A percentile compares a stretch with the other conserved stretches of the same genome.
phyloP scores from a whole-genome alignment of 1,140 invertebrate species.

The Cyphomyrmex costatus region DNA sequence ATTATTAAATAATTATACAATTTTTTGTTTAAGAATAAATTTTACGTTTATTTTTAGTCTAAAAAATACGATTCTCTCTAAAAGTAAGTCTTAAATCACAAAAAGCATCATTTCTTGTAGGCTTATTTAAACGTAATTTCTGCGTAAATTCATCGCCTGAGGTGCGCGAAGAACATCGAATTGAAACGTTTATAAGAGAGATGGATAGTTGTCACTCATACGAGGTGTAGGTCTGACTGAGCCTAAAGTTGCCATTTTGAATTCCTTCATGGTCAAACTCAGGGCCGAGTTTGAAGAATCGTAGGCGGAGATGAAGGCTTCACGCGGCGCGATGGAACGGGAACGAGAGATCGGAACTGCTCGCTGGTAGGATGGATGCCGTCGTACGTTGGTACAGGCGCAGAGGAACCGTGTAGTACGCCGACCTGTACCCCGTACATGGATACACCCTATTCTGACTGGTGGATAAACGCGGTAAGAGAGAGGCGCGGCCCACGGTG shows the following conservation, averaged over 20 bases:
- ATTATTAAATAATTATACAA: neutral
- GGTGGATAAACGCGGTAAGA: slow-evolving; percentile 79
- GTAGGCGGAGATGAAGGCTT: slow-evolving; percentile 86
- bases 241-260: slow-evolving; percentile 84
- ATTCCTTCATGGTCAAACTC: slow-evolving; percentile 81
- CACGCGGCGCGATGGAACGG: slow-evolving; percentile 76
- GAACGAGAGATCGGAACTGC: slow-evolving; percentile 79
- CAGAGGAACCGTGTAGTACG: slow-evolving; percentile 63
- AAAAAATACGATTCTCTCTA: neutral
- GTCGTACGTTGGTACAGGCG: slow-evolving; percentile 66
- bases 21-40: neutral
- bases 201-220: slow-evolving; percentile 83
- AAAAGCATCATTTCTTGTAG: neutral
- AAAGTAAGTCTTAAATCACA: neutral
- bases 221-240: slow-evolving; percentile 63
- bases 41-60: neutral
- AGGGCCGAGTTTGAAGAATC: slow-evolving; percentile 85
- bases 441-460: slow-evolving; percentile 78
- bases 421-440: slow-evolving; percentile 78
- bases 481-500: slow-evolving; percentile 80
- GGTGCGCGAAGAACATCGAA: slow-evolving; percentile 67
- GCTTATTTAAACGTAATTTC: neutral
- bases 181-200: slow-evolving; percentile 83
- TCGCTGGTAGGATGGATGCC: slow-evolving; percentile 78
- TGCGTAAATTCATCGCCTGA: neutral